Percentiles rank a stretch among this genome's conserved stretches.
These are phyloP conservation scores for Drosophila borborema DNA, from an alignment of 2,888 invertebrate species.

Conservation along the genomic window DNA sequence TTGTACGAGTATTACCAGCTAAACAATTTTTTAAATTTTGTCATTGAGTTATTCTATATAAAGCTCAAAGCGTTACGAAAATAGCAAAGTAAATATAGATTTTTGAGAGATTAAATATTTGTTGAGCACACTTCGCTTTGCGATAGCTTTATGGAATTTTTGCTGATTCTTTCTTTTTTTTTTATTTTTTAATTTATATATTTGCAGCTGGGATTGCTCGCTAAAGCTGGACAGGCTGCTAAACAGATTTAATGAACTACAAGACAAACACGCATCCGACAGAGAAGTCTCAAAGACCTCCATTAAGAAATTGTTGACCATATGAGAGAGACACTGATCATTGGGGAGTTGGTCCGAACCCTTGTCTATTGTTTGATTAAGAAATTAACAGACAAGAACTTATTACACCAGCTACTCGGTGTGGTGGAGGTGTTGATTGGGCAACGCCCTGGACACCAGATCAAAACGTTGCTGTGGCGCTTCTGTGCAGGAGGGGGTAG, in stretches of 20 bases:
- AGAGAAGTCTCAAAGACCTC: not conserved
- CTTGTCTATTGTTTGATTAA: slow-evolving; percentile 62
- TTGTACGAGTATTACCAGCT: not conserved
- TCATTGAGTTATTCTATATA: not conserved
- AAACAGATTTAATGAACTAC: slow-evolving; percentile 76
- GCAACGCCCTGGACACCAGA: slow-evolving; percentile 74
- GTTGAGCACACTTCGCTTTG: not conserved
- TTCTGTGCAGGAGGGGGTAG: not conserved
- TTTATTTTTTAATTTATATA: not conserved
- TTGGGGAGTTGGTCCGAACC: slow-evolving; percentile 40
- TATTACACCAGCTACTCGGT: slow-evolving; percentile 58
- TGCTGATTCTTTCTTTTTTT: not conserved
- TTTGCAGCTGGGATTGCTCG: slow-evolving; percentile 36
- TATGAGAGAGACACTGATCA: slow-evolving; percentile 54
- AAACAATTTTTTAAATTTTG: not conserved
- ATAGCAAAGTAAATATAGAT: not conserved
- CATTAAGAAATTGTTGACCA: slow-evolving; percentile 16
- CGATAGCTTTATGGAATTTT: not conserved
- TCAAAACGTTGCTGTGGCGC: slow-evolving; percentile 9
- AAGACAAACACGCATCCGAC: slow-evolving; percentile 45
- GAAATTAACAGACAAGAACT: slow-evolving; percentile 73
- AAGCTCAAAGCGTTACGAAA: not conserved
- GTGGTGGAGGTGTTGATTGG: slow-evolving; percentile 77
- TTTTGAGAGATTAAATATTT: slow-evolving; percentile 4
- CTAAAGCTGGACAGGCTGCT: slow-evolving; percentile 53